Conservation (phyloP, 35 echinoderm and acorn worm species). For the Ophioderma brevispina region DNA sequence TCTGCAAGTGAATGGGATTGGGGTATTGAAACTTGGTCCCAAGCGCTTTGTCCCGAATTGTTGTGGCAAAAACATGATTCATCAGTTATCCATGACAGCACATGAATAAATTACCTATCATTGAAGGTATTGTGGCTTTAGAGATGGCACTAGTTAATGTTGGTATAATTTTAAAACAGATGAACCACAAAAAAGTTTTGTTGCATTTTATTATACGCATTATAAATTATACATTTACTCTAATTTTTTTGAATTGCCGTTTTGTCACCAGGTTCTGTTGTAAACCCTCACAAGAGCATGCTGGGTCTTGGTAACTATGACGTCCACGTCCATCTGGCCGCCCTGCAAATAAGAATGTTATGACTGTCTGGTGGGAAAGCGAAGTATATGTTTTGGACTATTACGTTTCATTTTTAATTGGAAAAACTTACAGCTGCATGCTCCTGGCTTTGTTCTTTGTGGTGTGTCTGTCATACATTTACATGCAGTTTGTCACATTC, state of each 20-base stretch:
- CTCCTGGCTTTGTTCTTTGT: too few species aligned
- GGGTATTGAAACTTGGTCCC: too few species aligned
- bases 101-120: not conserved
- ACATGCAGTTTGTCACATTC: too few species aligned
- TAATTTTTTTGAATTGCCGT: not conserved
- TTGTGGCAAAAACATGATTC: too few species aligned
- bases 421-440: too few species aligned
- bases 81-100: not conserved
- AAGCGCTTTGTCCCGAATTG: too few species aligned
- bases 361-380: slow-evolving; percentile 99
- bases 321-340: slow-evolving; percentile 96
- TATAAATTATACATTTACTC: not conserved
- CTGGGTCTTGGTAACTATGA: slow-evolving; percentile 97
- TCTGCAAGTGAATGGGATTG: too few species aligned
- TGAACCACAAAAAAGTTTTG: not conserved
- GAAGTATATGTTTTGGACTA: too few species aligned
- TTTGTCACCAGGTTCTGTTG: slow-evolving; percentile 80
- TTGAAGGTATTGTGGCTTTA: not conserved
- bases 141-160: too few species aligned
- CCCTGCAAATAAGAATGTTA: slow-evolving; percentile 85
- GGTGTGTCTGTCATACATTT: too few species aligned
- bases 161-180: not conserved
- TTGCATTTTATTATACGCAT: not conserved
- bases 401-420: too few species aligned
- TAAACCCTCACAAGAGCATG: slow-evolving; percentile 98